Evolutionary conservation across 2,113 vertebrate species (phyloP).

Genomic region (Zosterops japonicus): DNA sequence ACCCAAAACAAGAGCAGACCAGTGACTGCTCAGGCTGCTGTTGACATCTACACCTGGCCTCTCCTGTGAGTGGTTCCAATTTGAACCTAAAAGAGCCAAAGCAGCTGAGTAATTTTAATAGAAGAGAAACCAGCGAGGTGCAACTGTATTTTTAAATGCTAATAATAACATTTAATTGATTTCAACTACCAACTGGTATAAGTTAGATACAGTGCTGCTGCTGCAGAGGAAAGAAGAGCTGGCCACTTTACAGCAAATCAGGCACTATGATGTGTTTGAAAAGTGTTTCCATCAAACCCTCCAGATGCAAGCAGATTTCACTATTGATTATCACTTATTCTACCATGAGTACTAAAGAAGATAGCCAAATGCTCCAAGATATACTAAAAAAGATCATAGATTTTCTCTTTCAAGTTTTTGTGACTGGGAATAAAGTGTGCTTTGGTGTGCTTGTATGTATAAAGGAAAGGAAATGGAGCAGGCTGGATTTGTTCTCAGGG

Average conservation of each 20-base stretch:
- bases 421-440: neutral
- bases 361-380: conserved; percentile 47
- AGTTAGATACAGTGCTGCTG: conserved; percentile 56
- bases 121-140: conserved; percentile 31
- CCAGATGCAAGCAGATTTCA: conserved; percentile 58
- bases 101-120: conserved; percentile 57
- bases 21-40: neutral
- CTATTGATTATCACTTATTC: conserved; percentile 75
- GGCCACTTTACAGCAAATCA: conserved; percentile 69
- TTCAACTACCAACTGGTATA: conserved; percentile 56
- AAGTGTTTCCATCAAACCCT: conserved; percentile 59
- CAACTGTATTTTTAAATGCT: conserved; percentile 57
- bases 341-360: conserved; percentile 47
- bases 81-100: conserved; percentile 52
- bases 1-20: neutral
- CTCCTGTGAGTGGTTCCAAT: neutral
- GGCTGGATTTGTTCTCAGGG: neutral
- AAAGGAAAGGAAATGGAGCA: neutral
- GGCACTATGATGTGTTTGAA: conserved; percentile 64
- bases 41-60: neutral
- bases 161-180: conserved; percentile 70
- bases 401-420: conserved; percentile 32
- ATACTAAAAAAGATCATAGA: neutral
- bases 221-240: conserved; percentile 66
- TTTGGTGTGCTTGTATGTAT: neutral